Base-by-base conservation (phyloP, 2,888 invertebrate genomes). In the Troides oblongomaculatus region DNA sequence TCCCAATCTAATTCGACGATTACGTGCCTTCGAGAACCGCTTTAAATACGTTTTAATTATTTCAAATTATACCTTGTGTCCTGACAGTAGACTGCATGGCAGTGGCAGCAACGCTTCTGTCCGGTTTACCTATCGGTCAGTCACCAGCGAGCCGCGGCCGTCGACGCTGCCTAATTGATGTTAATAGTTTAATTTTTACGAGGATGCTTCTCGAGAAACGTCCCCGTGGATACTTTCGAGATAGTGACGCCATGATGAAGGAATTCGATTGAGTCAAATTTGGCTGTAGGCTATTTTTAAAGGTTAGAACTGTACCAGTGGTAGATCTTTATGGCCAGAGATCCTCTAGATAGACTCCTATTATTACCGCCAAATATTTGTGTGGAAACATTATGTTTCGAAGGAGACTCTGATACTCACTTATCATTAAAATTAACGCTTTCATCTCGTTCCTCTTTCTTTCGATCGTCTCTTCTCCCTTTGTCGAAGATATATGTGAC, bases 121-220 rank as follows among this genome's bases (percentile, higher is more conserved):
- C 60, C 43, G 50, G 68, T 30, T 64, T 64, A 72, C 70, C 71
- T 76, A 75, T 75, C 73, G 82, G 79, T 78, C 79, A 75, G 70
- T 75, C 73, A 74, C 80, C 80, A 69, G 64, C 57, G 62, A 66
- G 53, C 30, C 58, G 64, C 43, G 66, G 72, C 62, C 30, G 56
- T n/a, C 58, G 69, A 72, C 72, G 23, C 70, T 59, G 63, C 70
- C 75, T 84, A 86, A 88, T 87, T 86, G 83, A 81, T 84, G 87
- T 87, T 88, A 88, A 88, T 87, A 82, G 86, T 84, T 85, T 87
- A 88, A 88, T 88, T 85, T 81, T 84, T 80, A 84, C 77, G 80
- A 82, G 80, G 74, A 72, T 74, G 75, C 70, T 64, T 79, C 78
- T 76, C 74, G 79, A 76, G 81, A 81, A 75, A 62, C 43, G 23